Evolutionary conservation across 2,113 vertebrate species (phyloP), one percentile per base, ranked within the genome.

Genomic region (Bujurquina vittata): DNA sequence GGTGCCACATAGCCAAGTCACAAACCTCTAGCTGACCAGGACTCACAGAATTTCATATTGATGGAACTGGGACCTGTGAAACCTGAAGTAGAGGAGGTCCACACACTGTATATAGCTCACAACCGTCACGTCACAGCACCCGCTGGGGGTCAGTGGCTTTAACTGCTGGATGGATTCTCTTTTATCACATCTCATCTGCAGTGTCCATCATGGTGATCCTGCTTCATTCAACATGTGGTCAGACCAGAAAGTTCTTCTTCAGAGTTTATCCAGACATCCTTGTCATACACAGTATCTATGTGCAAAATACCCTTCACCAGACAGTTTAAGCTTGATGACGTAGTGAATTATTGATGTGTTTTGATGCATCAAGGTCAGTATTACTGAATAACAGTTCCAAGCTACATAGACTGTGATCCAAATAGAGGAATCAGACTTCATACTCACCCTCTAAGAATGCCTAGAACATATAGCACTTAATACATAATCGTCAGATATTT

Each of bases 381-480:
- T 40, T 10, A 40, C 75, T 52, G 37, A 60, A 9, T 12, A 56
- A 6, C 52, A 67, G 22, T 55, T 73, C 29, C 20, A 31, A 83
- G 54, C 67, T 63, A 26, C 72, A 17, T 75, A 86, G 58, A 79
- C 81, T 35, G 31, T 63, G 87, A 54, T 60, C 35, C 62, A 46
- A 2, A 5, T 81, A 87, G 83, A 67, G 83, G 75, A 61, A n/a
- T 5, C 33, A 20, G 72, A 87, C 77, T 49, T 31, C 33, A 17
- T 40, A 83, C 87, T 84, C 74, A 89, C 87, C 81, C n/a, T 52
- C 54, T 72, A 76, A 81, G 83, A 84, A 46, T 80, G 54, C 12
- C 52, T 87, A 91, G 85, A 84, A 86, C 81, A 52, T 65, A 73
- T 91, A 91, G 89, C n/a, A 18, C 84, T 73, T 87, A 86, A 83